A percentile compares a stretch with the other conserved stretches of the same genome.
Conservation (phyloP, 1,140 invertebrate genomes). For the Lepidurus arcticus region DNA sequence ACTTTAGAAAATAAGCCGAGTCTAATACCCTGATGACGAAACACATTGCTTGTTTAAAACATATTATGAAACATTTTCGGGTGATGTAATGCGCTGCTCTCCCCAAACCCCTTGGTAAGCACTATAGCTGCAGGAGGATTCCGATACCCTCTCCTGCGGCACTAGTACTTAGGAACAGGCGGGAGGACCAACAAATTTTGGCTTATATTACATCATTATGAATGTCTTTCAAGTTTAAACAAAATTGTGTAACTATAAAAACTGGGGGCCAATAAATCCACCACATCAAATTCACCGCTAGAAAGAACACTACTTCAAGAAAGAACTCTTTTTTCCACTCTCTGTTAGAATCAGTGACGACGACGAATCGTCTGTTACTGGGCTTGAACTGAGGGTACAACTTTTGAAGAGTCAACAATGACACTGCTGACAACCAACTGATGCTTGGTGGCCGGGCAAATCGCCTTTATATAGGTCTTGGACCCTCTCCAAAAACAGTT, state of each 20-base stretch:
- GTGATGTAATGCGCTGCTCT: conserved; percentile 5
- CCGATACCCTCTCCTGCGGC: conserved; percentile 3
- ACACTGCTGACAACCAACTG: background rate
- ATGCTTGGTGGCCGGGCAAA: background rate
- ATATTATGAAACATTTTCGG: background rate
- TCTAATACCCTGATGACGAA: too few relatives aligned
- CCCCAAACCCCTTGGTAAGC: conserved; percentile 20
- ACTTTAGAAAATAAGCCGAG: background rate
- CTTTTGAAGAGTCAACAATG: background rate
- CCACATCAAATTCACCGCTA: too few relatives aligned
- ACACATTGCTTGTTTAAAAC: too few relatives aligned
- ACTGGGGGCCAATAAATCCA: too few relatives aligned
- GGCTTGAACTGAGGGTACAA: background rate
- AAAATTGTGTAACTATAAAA: too few relatives aligned
- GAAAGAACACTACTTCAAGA: background rate
- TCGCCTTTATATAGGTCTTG: conserved; percentile 15
- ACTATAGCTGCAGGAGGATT: conserved; percentile 18
- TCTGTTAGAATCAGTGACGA: too few relatives aligned
- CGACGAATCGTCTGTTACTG: too few relatives aligned
- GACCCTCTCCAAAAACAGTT: conserved; percentile 7
- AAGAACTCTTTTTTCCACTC: background rate
- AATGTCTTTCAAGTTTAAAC: too few relatives aligned
- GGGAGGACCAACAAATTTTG: background rate
- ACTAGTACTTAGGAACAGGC: conserved; percentile 21
- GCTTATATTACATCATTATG: background rate